Evolutionary conservation across 2,888 invertebrate species (phyloP), one percentile per base, ranked within the genome.

Genomic region (Lasioglossum morio): DNA sequence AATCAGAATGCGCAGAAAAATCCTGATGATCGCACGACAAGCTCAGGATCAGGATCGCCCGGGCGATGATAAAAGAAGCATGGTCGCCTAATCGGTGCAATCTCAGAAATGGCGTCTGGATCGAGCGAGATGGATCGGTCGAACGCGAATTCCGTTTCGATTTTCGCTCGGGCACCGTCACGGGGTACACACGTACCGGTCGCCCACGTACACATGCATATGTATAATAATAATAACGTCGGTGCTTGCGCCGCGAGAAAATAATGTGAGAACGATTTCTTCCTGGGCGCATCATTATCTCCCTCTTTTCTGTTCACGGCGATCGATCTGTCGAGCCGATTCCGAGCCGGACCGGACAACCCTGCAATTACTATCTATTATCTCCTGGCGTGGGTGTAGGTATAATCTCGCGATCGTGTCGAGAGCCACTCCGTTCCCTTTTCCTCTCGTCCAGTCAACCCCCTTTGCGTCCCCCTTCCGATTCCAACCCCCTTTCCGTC

Each of bases 231-330:
- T 79, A 88, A 88, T 85, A 87, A 89, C 53, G 79, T 77, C 80
- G 80, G 82, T 85, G 87, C 57, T 84, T 79, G 91, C 91, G 91
- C 92, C 91, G 94, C 93, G 93, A 94, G 94, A 94, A 94, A 94
- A 94, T 94, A 94, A 94, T 94, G 94, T 94, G 94, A 94, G 94
- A 94, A 94, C 94, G 93, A 94, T 94, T 94, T 94, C 94, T 93
- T 92, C 91, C 90, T 91, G 91, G 91, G 91, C 92, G 92, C 93
- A 93, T 94, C 94, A 94, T 94, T 93, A 93, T 93, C 92, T 91
- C 88, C 87, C 92, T 90, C 90, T 89, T 90, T 87, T 81, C 86
- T 85, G 81, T 89, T 75, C 85, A 86, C 84, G 78, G 87, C 88
- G 93, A 93, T 93, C 94, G 93, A 94, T 94, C 93, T 91, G 93